phyloP scores from a whole-genome alignment of 2,888 invertebrate species.

The Dryadula phaetusa region DNA sequence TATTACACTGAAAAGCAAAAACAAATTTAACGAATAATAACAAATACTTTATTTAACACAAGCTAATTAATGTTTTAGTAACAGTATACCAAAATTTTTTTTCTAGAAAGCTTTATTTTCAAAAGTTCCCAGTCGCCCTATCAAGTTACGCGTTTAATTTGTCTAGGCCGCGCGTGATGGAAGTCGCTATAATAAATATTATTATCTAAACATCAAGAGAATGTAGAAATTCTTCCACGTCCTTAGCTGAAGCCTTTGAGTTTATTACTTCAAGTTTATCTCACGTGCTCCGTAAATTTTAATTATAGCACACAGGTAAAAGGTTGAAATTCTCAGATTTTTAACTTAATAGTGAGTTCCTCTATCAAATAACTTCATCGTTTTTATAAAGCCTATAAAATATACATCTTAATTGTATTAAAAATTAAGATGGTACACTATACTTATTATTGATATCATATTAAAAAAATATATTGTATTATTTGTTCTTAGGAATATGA shows the following conservation, averaged over 20 bases:
- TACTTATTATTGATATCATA: background rate
- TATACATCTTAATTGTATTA: background rate
- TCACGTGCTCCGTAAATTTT: constrained; percentile 50
- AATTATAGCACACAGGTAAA: constrained; percentile 45
- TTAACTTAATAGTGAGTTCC: background rate
- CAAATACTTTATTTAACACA: no score
- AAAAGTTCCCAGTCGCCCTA: constrained; percentile 58
- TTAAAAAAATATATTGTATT: no score
- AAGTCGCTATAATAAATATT: constrained; percentile 75
- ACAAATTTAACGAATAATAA: no score
- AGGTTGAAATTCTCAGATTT: constrained; percentile 12
- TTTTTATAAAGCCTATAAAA: background rate
- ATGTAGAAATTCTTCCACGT: constrained; percentile 81
- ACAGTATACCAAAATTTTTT: background rate
- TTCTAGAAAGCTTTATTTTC: constrained; percentile 50
- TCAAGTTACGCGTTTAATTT: constrained; percentile 81
- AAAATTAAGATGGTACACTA: background rate
- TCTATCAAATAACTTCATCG: background rate
- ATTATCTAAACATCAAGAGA: constrained; percentile 75
- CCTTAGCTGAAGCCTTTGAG: constrained; percentile 68
- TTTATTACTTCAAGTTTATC: constrained; percentile 60
- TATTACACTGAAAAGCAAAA: no score
- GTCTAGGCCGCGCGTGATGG: constrained; percentile 78
- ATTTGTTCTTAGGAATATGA: no score
- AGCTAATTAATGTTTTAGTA: no score